Base-by-base conservation (phyloP, 1,140 invertebrate species). In the Cotesia vestalis region DNA sequence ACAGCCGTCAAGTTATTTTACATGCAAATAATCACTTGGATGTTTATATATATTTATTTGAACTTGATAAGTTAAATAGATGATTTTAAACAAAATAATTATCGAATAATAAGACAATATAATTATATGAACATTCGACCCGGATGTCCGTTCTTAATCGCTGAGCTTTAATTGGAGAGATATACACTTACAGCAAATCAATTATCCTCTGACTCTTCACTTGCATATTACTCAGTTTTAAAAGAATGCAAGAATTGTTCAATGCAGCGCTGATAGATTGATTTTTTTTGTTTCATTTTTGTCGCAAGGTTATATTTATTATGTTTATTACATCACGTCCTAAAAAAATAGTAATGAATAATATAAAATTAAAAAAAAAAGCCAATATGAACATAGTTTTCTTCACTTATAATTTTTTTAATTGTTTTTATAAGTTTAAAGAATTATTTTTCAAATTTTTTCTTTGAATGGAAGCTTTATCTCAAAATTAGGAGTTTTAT, bases 61-160 rank as follows among this genome's bases (percentile, higher is more conserved):
- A 27, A 27, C 27, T 46, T 46, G 60, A 71, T 51, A 69, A 34
- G 67, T 46, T 71, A 63, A 63, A 53, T 71, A 63, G 46, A 63
- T 71, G 20, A 27, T n/a, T 63, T 71, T 36, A 63, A 63, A 62
- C 34, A 52, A 36, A 40, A 40, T n/a, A 14, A 64, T 40, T 40
- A 46, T 14, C n/a, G 38, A 35, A 40, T 36, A 35, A 35, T 38
- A 64, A 40, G 62, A 64, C 62, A 64, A 64, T 40, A 64, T 64
- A 64, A 64, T 64, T 64, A 64, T 64, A 62, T 36, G n/a, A 36
- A 11, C 14, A 20, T 12, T 61, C 9, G 11, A 53, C 27, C 40
- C 51, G 64, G 64, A 66, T 36, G 51, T 53, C 40, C 51, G 64
- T 40, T 35, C 40, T 66, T 53, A 66, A 66, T 53, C 53, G 57